Conservation (phyloP, 2,797 vertebrate genomes). For the Luscinia luscinia region DNA sequence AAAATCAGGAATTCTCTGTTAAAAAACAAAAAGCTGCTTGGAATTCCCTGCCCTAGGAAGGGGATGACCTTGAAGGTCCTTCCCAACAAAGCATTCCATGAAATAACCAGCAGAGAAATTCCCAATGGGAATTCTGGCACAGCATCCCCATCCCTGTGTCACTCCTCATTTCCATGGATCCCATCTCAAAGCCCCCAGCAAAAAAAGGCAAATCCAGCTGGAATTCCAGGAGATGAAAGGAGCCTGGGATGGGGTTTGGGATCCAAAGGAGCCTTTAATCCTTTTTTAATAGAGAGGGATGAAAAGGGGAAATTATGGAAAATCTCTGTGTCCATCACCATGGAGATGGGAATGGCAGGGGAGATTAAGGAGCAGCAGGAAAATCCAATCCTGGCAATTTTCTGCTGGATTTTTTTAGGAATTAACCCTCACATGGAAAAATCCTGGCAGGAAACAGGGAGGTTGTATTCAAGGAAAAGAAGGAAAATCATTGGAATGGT, state of each 20-base stretch:
- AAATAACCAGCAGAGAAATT: neutral
- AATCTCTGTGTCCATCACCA: neutral
- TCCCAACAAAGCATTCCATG: neutral
- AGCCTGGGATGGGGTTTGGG: neutral
- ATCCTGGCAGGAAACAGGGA: neutral
- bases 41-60: neutral
- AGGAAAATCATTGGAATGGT: neutral
- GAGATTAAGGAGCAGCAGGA: neutral
- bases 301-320: neutral
- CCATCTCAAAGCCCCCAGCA: neutral
- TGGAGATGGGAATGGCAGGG: neutral
- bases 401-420: neutral
- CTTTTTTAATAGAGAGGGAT: neutral
- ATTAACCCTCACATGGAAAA: neutral
- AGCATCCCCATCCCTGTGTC: neutral
- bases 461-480: fast-evolving
- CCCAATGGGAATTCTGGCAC: neutral
- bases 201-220: neutral
- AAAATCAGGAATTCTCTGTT: neutral
- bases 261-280: neutral
- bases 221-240: neutral
- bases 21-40: neutral
- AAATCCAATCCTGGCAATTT: neutral
- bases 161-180: neutral
- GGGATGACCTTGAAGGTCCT: neutral